These are phyloP conservation scores for Macrobrachium rosenbergii DNA, from an alignment of 1,140 invertebrate genomes.

Conservation along the genomic window DNA sequence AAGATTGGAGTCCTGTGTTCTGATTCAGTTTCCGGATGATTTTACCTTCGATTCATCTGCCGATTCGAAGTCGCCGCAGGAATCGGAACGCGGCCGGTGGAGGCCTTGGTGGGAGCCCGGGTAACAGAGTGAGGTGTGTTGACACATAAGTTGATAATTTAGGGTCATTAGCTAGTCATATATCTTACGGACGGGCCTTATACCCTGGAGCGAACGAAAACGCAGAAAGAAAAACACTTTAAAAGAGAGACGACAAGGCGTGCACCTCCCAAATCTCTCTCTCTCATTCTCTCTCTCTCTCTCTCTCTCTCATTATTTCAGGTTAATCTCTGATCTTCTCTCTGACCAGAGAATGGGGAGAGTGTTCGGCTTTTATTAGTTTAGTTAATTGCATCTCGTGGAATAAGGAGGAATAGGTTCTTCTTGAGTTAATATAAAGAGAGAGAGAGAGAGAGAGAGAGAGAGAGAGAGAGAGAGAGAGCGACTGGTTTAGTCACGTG, in stretches of 20 bases:
- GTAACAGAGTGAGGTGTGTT: slow-evolving; percentile 60
- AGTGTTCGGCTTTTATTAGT: too few relatives aligned
- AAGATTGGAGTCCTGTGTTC: too few relatives aligned
- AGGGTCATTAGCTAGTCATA: slow-evolving; percentile 57
- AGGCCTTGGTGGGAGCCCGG: slow-evolving; percentile 19
- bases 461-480: slow-evolving; percentile 17
- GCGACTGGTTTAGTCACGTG: background rate
- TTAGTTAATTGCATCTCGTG: too few relatives aligned
- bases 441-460: slow-evolving; percentile 14
- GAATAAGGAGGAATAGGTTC: background rate
- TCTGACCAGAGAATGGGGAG: background rate
- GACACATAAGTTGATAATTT: slow-evolving; percentile 60
- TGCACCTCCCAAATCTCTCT: background rate
- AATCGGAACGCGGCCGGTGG: background rate
- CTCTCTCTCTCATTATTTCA: slow-evolving; percentile 8
- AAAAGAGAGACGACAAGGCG: too few relatives aligned
- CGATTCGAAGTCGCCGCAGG: background rate
- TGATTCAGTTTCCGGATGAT: too few relatives aligned
- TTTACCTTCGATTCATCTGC: background rate
- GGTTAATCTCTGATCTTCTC: slow-evolving; percentile 5
- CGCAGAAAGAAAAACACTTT: background rate
- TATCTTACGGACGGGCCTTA: slow-evolving; percentile 52
- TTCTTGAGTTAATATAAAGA: background rate
- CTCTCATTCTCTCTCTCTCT: slow-evolving; percentile 31
- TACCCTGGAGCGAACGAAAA: slow-evolving; percentile 33